Percentiles rank a stretch among this genome's conserved stretches.
phyloP scores from a whole-genome alignment of 2,888 invertebrate genomes.

The Poecilus cupreus region DNA sequence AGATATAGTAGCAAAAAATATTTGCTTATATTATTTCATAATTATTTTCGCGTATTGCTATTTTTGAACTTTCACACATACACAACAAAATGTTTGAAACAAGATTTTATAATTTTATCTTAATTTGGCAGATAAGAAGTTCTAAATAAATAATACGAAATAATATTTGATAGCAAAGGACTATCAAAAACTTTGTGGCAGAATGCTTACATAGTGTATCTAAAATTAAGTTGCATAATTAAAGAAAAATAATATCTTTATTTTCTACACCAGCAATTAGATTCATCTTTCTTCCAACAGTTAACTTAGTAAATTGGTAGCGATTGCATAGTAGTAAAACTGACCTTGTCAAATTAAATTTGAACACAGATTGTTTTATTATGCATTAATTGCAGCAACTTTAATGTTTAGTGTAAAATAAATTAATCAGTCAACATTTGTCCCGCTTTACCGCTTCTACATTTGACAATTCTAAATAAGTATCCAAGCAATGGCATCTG shows the following conservation, averaged over 20 bases:
- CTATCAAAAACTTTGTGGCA: neutral
- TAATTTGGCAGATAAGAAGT: neutral
- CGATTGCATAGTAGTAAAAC: no score
- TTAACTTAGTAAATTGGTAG: no score
- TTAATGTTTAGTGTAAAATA: no score
- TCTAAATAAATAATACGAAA: constrained; percentile 2
- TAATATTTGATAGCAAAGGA: neutral
- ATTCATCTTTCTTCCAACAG: no score
- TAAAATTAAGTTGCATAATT: neutral
- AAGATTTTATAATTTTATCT: neutral
- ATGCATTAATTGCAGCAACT: no score
- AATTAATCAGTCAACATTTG: no score
- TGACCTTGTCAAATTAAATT: no score
- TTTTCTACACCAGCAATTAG: no score
- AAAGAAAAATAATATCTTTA: neutral
- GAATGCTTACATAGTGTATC: neutral
- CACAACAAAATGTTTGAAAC: neutral
- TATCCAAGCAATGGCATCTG: no score
- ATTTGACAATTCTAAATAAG: no score
- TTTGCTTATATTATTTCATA: constrained; percentile 8
- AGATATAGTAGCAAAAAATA: constrained; percentile 10
- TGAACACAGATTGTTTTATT: no score
- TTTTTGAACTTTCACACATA: neutral
- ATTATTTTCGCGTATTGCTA: constrained; percentile 8
- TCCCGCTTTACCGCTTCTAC: no score